phyloP scores from a whole-genome alignment of 2,797 vertebrate species.

The Psittacula echo region DNA sequence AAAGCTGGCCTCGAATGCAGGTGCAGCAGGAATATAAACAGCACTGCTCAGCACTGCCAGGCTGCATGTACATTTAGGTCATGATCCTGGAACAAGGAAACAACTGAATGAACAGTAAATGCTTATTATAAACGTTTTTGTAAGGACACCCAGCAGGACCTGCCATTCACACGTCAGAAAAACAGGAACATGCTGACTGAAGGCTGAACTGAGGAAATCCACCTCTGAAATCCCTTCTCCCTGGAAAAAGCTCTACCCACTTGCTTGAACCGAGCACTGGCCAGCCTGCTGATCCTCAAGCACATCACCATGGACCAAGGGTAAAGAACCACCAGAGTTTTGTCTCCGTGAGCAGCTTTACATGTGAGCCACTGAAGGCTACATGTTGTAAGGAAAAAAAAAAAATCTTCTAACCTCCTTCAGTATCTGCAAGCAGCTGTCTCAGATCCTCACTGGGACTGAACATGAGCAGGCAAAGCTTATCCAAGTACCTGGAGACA shows the following conservation, averaged over 20 bases:
- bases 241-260: background rate
- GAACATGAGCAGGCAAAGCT: background rate
- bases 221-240: background rate
- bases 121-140: background rate
- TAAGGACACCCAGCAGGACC: background rate
- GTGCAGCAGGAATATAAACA: background rate
- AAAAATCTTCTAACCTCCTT: background rate
- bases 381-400: background rate
- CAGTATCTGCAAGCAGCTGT: background rate
- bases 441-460: background rate
- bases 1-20: background rate
- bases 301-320: background rate
- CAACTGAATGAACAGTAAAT: background rate
- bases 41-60: background rate
- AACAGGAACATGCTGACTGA: background rate
- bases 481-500: background rate
- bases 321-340: background rate
- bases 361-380: background rate
- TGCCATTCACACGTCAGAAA: background rate
- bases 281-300: background rate
- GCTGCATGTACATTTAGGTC: background rate
- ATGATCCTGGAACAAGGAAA: conserved; percentile 5
- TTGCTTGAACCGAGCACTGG: background rate
- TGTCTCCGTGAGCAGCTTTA: background rate
- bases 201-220: background rate